Conservation (phyloP, 2,113 vertebrate species). For the Elachura formosa region DNA sequence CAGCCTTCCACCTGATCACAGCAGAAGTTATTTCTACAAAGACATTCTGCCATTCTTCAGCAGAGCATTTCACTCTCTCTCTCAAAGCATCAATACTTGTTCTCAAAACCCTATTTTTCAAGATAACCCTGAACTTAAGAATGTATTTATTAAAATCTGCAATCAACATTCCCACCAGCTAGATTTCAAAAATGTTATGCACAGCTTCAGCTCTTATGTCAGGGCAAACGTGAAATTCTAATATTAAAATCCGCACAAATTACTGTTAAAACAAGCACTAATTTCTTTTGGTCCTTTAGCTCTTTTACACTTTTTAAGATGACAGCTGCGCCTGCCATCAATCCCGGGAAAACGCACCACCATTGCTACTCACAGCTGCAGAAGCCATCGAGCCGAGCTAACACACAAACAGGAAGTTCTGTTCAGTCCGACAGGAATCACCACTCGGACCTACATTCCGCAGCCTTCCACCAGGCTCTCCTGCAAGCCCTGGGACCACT, state of each 20-base stretch:
- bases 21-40: not conserved
- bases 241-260: not conserved
- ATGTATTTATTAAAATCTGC: not conserved
- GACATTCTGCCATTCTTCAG: not conserved
- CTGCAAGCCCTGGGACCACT: not conserved
- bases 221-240: not conserved
- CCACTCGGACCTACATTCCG: not conserved
- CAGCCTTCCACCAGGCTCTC: not conserved
- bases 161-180: not conserved
- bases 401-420: conserved; percentile 19
- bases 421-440: not conserved
- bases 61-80: not conserved
- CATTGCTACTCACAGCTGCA: not conserved
- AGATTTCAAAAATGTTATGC: not conserved
- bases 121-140: not conserved
- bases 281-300: not conserved
- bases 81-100: not conserved
- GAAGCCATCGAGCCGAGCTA: not conserved
- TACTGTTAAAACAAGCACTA: not conserved
- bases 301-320: not conserved
- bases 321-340: not conserved
- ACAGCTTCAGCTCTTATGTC: not conserved
- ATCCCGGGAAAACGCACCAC: not conserved
- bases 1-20: not conserved
- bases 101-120: not conserved